Evolutionary conservation across 2,888 invertebrate species (phyloP), one percentile per base, ranked within the genome.

Genomic region (Aethes cnicana): DNA sequence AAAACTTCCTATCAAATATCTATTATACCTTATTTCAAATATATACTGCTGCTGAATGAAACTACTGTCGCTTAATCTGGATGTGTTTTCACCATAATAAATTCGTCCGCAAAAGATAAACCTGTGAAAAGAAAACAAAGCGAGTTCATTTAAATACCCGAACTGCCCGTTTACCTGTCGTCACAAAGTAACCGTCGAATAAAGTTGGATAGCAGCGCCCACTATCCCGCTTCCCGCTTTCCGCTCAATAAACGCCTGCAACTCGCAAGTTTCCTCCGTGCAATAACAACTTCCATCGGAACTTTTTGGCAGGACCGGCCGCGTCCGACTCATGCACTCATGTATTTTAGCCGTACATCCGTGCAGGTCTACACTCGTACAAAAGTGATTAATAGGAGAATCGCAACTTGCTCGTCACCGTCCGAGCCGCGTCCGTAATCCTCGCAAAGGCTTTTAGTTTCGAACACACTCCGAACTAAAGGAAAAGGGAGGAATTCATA

Each of bases 241-340:
- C 44, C 44, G 52, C 52, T 44, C 52, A 52, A 52, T 52, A 52
- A 52, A 52, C 44, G 44, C 35, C 28, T 49, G 43, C 35, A 49
- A 49, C 17, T 49, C 35, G 28, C 52, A 52, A 52, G 52, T 52
- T 52, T 52, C 44, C 28, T 30, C 33, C 47, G 37, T 39, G 46
- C 44, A 52, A 52, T 52, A 52, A 46, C 52, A 52, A 52, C 52
- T 52, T 52, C 33, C 52, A 25, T 39, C 44, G 12, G 32, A 52
- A 52, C 52, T 52, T 52, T 52, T 46, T 39, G 37, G 32, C 32
- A 12, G 44, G 39, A 26, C 43, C 23, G 35, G 46, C 37, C 21
- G 28, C 7, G 6, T 25, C 35, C 35, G 9, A 3, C 28, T 28
- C 28, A 35, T 49, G 44, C 37, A 32, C 39, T 46, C 52, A 39